Evolutionary conservation across 1,140 invertebrate species (phyloP), one percentile per base, ranked within the genome.

Genomic region (Drosophila santomea): DNA sequence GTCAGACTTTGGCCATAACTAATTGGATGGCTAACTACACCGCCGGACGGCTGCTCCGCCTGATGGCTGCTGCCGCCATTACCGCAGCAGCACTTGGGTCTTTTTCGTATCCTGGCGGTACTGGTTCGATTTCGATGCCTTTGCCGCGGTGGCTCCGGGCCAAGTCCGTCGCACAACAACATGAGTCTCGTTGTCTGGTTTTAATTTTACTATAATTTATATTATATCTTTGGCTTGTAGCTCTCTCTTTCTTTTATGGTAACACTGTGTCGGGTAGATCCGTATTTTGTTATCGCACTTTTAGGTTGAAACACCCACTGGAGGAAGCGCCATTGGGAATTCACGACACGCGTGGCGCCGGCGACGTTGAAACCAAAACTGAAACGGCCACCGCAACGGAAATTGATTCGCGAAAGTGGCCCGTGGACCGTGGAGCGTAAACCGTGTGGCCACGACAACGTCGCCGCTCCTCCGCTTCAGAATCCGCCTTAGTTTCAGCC

Each of bases 331-430:
- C 84, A 89, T 89, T 84, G 56, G 77, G 64, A 82, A 89, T 80
- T 89, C 84, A 66, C 84, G 85, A 89, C 84, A 89, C 84, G 84
- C 84, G 80, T 80, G 71, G 66, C 80, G 84, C 77, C 64, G 54
- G 74, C 84, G 69, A 89, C 84, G 84, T 80, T 89, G 80, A 89
- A 89, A 89, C 68, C 77, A 89, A 89, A 89, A 89, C 84, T 89
- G 84, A 88, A 88, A 80, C 79, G 79, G 85, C 84, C 76, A 89
- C 84, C 80, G 85, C 84, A 89, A 84, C 84, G 85, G 84, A 89
- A 89, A 89, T 89, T 89, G 84, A 89, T 89, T 89, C 85, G 84
- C 83, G 64, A 86, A 86, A 75, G 82, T 86, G 82, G 61, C 80
- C 75, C 63, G 60, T 12, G 23, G 23, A 48, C 23, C 51, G 32